Evolutionary conservation across 1,140 invertebrate genomes (phyloP).

Genomic region (Drosophila seguyi): DNA sequence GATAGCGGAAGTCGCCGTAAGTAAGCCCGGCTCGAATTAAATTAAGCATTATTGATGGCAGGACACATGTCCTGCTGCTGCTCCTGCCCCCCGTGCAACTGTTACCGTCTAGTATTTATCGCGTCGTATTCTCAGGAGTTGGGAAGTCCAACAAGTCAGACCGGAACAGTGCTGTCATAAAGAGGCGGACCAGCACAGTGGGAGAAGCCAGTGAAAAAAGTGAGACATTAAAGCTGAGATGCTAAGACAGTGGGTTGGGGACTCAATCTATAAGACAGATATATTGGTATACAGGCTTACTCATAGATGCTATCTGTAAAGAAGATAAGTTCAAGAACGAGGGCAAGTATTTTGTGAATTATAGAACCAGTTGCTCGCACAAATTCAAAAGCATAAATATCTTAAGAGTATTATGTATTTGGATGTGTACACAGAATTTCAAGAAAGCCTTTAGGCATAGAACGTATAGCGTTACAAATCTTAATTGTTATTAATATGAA

Average conservation of each 20-base stretch:
- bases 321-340: too few relatives aligned
- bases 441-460: too few relatives aligned
- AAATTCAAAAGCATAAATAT: too few relatives aligned
- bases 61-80: constrained; percentile 39
- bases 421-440: too few relatives aligned
- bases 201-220: not conserved
- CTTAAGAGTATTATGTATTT: too few relatives aligned
- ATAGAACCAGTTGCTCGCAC: too few relatives aligned
- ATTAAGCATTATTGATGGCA: constrained; percentile 80
- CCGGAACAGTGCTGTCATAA: constrained; percentile 32
- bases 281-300: too few relatives aligned
- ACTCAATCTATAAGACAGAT: not conserved
- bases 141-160: constrained; percentile 35
- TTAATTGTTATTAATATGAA: not conserved
- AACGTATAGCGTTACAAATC: not conserved
- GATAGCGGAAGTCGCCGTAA: constrained; percentile 47
- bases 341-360: too few relatives aligned
- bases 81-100: constrained; percentile 24
- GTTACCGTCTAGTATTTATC: constrained; percentile 64
- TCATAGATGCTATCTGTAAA: too few relatives aligned
- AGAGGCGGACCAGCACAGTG: constrained; percentile 43
- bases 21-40: constrained; percentile 62
- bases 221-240: not conserved
- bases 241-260: not conserved
- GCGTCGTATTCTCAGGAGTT: constrained; percentile 32